Evolutionary conservation across 2,113 vertebrate genomes (phyloP), one percentile per base, ranked within the genome.

Genomic region (Microtus oregoni): DNA sequence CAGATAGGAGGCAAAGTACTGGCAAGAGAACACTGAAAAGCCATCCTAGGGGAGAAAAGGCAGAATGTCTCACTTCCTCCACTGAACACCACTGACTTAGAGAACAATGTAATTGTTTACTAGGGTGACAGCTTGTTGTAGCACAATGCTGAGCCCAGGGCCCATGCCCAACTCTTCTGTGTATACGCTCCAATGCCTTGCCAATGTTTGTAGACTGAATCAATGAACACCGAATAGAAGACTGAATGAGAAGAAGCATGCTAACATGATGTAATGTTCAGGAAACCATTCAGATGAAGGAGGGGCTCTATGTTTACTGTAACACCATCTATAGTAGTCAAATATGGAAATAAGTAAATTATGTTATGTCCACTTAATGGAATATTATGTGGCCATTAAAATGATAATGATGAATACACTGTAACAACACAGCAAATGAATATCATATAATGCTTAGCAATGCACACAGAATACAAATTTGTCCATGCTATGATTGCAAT

Each of bases 301-400:
- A 91, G 90, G 90, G 35, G 11, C 58, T 89, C 67, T 94, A 0
- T 82, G 73, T 61, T 96, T 96, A 96, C 63, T 96, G 52, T 15
- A 93, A 24, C 35, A 82, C 88, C 83, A 86, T 81, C 58, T 94
- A 47, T 44, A 95, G 86, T 38, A 89, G 89, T 96, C 91, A 97
- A 95, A 87, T 92, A 95, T 75, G 58, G 38, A 96, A 94, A 94
- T 95, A 89, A 85, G 58, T 90, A 81, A 95, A 96, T 91, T 67
- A 94, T 75, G 26, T 41, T 96, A 68, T 6, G 61, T 58, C 13
- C 58, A 81, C 72, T 96, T 89, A 70, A 32, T 95, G 91, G 93
- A 97, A 92, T 94, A 96, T 89, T 96, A 95, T 94, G 28, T 95
- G 58, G 82, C 73, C 78, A 89, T 94, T 96, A 96, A 96, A 91